Evolutionary conservation across 2,797 vertebrate genomes (phyloP).

Genomic region (Muscicapa striata): DNA sequence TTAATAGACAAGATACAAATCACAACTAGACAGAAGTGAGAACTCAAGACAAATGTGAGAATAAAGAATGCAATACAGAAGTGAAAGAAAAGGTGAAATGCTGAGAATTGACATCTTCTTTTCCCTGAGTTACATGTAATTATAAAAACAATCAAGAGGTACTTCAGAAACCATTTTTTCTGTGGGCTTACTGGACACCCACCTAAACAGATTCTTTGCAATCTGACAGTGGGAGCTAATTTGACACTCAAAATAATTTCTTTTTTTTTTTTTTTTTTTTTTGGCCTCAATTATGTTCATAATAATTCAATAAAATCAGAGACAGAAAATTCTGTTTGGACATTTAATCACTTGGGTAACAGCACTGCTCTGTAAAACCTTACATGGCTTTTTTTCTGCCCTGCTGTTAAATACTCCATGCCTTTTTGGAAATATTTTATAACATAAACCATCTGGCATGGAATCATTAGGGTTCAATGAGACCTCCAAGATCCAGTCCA

Average conservation of each 20-base stretch:
- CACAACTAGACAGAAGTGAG: neutral
- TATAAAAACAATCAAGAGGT: neutral
- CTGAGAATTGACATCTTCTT: neutral
- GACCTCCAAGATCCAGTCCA: neutral
- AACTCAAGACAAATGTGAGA: neutral
- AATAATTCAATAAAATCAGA: neutral
- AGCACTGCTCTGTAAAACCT: neutral
- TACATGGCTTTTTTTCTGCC: neutral
- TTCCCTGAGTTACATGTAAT: neutral
- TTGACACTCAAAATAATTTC: neutral
- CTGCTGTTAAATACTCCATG: neutral
- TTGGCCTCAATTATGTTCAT: neutral
- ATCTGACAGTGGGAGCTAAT: neutral
- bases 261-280: neutral
- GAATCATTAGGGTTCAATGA: neutral
- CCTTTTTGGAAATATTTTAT: neutral
- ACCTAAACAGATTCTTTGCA: neutral
- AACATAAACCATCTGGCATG: neutral
- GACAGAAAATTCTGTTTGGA: neutral
- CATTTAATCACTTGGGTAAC: neutral
- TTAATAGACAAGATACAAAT: neutral
- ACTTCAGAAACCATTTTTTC: neutral
- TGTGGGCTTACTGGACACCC: neutral
- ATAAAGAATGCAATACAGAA: neutral
- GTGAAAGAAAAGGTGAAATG: neutral